Conservation (phyloP, 2,888 invertebrate genomes). For the Teleiodes luculella region DNA sequence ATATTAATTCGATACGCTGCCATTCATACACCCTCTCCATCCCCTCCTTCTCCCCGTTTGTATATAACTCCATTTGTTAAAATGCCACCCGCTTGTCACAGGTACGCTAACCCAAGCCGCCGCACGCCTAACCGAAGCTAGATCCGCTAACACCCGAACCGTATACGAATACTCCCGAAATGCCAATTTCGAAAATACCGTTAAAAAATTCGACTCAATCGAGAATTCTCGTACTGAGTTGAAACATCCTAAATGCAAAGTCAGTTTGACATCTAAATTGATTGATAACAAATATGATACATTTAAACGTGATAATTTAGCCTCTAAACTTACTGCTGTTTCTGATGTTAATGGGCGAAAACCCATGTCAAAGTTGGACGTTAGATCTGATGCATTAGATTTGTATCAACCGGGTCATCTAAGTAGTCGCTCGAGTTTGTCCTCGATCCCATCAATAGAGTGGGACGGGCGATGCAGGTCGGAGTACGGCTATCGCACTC, state of each 20-base stretch:
- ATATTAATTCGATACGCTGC: too few relatives aligned
- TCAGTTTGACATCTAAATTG: constrained; percentile 28
- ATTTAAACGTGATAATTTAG: constrained; percentile 9
- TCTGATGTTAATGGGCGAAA: neutral
- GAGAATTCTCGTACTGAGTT: constrained; percentile 23
- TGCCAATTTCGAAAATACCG: constrained; percentile 47
- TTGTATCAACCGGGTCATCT: constrained; percentile 33
- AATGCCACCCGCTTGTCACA: constrained; percentile 35
- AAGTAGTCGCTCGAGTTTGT: constrained; percentile 56
- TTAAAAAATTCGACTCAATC: constrained; percentile 46
- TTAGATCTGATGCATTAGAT: constrained; percentile 14
- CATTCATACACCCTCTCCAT: too few relatives aligned
- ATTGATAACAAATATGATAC: constrained; percentile 23
- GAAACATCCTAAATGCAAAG: constrained; percentile 58
- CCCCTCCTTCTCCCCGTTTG: neutral
- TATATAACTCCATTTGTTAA: neutral
- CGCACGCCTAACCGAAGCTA: constrained; percentile 29
- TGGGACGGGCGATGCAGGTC: constrained; percentile 54
- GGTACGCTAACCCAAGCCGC: constrained; percentile 44
- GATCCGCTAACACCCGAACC: constrained; percentile 45
- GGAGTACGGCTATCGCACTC: constrained; percentile 44
- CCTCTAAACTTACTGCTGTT: neutral
- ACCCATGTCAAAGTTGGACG: neutral
- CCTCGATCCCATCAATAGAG: constrained; percentile 63
- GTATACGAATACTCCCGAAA: constrained; percentile 54